phyloP scores from a whole-genome alignment of 2,113 vertebrate species.

The Thalassoma bifasciatum region DNA sequence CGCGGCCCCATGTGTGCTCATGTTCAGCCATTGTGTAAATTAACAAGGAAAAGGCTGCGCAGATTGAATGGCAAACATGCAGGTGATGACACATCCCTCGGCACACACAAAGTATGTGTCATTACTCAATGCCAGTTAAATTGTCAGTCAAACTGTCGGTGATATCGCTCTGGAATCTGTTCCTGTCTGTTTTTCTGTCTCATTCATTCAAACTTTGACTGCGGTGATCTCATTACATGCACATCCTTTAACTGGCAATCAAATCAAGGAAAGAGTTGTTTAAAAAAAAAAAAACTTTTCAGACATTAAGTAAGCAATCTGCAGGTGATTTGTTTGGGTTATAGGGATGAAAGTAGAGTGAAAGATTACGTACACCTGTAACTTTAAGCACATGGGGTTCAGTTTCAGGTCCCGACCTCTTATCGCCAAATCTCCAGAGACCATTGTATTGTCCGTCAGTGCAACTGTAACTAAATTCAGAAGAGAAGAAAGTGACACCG shows the following conservation, averaged over 20 bases:
- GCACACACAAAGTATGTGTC: slow-evolving; percentile 77
- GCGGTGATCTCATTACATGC: not conserved
- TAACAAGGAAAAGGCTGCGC: slow-evolving; percentile 79
- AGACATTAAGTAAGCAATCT: slow-evolving; percentile 16
- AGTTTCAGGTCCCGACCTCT: slow-evolving; percentile 72
- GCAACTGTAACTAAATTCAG: slow-evolving; percentile 67
- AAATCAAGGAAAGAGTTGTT: not conserved
- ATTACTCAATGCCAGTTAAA: slow-evolving; percentile 72
- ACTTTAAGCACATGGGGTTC: slow-evolving; percentile 52
- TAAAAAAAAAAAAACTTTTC: slow-evolving; percentile 1
- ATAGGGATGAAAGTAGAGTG: slow-evolving; percentile 32
- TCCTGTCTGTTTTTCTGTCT: not conserved
- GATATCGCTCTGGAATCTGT: slow-evolving; percentile 19
- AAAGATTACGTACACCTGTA: slow-evolving; percentile 57
- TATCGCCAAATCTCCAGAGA: slow-evolving; percentile 65
- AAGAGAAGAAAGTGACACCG: slow-evolving; percentile 49
- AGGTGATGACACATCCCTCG: slow-evolving; percentile 81
- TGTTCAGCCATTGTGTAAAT: slow-evolving; percentile 83
- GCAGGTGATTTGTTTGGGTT: slow-evolving; percentile 41
- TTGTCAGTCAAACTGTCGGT: slow-evolving; percentile 62
- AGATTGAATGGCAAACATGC: slow-evolving; percentile 83
- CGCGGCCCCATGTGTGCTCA: slow-evolving; percentile 74
- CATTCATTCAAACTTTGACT: not conserved
- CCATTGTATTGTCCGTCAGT: slow-evolving; percentile 53
- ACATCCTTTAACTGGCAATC: not conserved